Percentiles rank a stretch among this genome's conserved stretches.
Conservation (phyloP, 1,140 invertebrate species). For the Muscidifurax raptorellus region DNA sequence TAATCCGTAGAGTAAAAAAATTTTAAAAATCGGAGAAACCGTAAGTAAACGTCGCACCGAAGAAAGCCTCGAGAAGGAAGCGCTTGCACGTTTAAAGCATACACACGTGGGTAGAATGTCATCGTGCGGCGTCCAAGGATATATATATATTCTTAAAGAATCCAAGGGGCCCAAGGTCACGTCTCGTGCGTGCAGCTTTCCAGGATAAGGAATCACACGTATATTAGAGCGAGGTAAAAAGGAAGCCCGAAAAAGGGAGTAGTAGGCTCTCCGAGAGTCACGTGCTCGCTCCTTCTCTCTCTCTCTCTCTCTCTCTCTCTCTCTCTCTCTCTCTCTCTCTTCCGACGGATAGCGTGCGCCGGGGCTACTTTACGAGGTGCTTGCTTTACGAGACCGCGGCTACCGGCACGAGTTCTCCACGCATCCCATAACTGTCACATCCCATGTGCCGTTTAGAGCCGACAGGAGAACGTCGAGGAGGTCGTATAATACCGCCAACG, state of each 20-base stretch:
- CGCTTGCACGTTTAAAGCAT: neutral
- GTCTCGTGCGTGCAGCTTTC: constrained; percentile 15
- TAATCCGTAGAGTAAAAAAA: too few relatives aligned
- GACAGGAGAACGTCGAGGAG: constrained; percentile 12
- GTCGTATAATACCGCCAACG: neutral
- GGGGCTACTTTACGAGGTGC: constrained; percentile 59
- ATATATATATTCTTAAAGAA: neutral
- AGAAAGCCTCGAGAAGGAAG: neutral
- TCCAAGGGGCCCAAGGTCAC: constrained; percentile 39
- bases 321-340: constrained; percentile 4
- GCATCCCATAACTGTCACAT: constrained; percentile 73
- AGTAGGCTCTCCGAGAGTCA: constrained; percentile 8
- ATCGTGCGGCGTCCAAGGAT: neutral
- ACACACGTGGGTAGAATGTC: constrained; percentile 37
- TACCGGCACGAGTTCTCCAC: constrained; percentile 59
- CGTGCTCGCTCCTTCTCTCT: constrained; percentile 34
- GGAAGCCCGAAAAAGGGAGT: neutral
- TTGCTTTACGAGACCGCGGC: constrained; percentile 62
- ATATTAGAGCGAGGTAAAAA: neutral
- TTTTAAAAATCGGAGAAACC: too few relatives aligned
- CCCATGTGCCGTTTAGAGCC: constrained; percentile 68
- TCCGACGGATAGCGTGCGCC: constrained; percentile 24
- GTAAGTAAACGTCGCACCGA: neutral
- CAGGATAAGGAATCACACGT: constrained; percentile 37
- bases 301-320: neutral